phyloP scores from a whole-genome alignment of 2,797 vertebrate genomes.

The Poeciliopsis gracilis region DNA sequence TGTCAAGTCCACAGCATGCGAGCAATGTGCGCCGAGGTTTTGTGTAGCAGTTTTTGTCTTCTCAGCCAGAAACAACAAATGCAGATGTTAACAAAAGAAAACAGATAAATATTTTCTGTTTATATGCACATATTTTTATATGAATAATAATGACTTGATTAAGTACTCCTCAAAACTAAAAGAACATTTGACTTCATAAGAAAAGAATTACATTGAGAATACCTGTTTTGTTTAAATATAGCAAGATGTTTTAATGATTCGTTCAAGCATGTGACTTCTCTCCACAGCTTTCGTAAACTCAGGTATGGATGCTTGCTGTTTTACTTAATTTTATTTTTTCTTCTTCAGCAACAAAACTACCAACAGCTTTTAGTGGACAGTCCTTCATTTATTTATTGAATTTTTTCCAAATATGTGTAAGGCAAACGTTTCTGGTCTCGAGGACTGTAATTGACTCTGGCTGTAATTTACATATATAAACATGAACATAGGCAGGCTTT shows the following conservation, averaged over 20 bases:
- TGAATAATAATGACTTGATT: not conserved
- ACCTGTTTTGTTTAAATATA: not conserved
- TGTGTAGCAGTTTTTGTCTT: not conserved
- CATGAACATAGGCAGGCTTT: not conserved
- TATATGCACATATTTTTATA: not conserved
- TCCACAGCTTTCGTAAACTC: not conserved
- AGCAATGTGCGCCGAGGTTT: not conserved
- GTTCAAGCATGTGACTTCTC: not conserved
- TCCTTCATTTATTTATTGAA: not conserved
- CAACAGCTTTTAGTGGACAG: not conserved
- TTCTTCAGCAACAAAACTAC: not conserved
- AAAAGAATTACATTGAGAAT: not conserved
- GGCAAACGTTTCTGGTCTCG: not conserved
- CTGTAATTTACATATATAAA: conserved; percentile 3
- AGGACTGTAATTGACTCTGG: not conserved
- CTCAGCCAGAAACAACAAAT: not conserved
- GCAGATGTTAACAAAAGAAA: not conserved
- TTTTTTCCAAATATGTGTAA: not conserved
- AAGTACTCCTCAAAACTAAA: not conserved
- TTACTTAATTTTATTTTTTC: not conserved
- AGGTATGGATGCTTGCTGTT: not conserved
- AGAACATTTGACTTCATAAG: not conserved
- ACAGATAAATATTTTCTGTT: not conserved
- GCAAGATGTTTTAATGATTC: not conserved
- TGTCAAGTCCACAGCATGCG: not conserved